These are phyloP conservation scores for Spicauda simplicius DNA, from an alignment of 2,888 invertebrate genomes.

Conservation along the genomic window DNA sequence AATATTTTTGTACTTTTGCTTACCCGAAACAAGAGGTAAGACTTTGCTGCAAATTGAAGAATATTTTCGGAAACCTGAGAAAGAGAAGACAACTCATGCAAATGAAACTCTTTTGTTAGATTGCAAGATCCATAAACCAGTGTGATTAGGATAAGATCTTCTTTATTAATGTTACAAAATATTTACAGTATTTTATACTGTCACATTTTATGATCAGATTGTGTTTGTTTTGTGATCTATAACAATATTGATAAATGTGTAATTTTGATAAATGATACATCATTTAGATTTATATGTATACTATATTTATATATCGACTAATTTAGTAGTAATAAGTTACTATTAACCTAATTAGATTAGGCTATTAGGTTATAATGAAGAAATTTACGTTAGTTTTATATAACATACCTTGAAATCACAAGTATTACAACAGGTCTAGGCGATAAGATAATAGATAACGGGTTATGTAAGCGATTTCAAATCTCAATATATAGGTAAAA, in stretches of 20 bases:
- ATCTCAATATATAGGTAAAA: too few species aligned
- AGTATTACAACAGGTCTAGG: constrained; percentile 22
- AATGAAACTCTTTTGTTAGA: constrained; percentile 46
- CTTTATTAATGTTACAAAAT: not conserved
- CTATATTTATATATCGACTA: too few species aligned
- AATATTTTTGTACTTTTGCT: constrained; percentile 82
- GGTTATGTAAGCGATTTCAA: not conserved
- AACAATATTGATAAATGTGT: too few species aligned
- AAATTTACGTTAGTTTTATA: not conserved
- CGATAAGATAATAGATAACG: constrained; percentile 28
- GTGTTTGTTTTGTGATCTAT: too few species aligned
- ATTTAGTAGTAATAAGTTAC: too few species aligned
- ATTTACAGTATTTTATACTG: too few species aligned
- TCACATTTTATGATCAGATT: too few species aligned
- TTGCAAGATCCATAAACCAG: constrained; percentile 35
- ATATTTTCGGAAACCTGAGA: constrained; percentile 71
- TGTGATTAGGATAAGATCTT: constrained; percentile 30
- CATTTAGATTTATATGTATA: constrained; percentile 5
- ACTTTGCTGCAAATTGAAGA: constrained; percentile 88
- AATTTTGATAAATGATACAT: not conserved
- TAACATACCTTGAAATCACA: constrained; percentile 6
- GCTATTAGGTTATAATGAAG: not conserved
- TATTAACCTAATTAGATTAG: too few species aligned
- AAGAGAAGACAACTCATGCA: constrained; percentile 49
- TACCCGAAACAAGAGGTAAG: constrained; percentile 89